Conservation (phyloP, 1,140 invertebrate species). For the Cylas formicarius region DNA sequence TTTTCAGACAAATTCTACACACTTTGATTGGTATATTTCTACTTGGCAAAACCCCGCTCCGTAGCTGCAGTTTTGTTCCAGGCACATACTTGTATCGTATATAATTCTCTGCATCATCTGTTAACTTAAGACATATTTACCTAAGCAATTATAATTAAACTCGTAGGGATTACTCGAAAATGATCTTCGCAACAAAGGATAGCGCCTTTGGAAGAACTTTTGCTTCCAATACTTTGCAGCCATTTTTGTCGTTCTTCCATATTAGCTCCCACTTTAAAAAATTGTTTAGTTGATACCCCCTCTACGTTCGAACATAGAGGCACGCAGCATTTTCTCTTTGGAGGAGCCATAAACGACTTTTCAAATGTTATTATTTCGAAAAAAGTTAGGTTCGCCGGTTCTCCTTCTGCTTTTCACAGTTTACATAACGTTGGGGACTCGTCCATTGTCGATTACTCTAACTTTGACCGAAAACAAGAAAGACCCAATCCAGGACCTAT, state of each 20-base stretch:
- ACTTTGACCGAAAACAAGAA: too few species aligned
- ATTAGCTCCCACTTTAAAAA: slow-evolving; percentile 11
- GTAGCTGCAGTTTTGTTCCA: slow-evolving; percentile 8
- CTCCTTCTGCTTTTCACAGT: too few species aligned
- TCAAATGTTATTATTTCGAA: too few species aligned
- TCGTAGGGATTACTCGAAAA: slow-evolving; percentile 6
- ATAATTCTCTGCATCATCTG: slow-evolving; percentile 10
- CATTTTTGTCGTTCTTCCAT: slow-evolving; percentile 8
- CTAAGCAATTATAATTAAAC: neutral
- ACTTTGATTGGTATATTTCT: slow-evolving; percentile 10
- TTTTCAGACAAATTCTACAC: slow-evolving; percentile 7
- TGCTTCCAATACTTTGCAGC: neutral
- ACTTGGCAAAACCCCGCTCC: slow-evolving; percentile 1
- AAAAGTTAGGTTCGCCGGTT: too few species aligned
- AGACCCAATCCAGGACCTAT: too few species aligned
- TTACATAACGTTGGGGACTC: too few species aligned
- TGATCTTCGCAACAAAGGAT: slow-evolving; percentile 11
- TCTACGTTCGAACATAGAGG: slow-evolving; percentile 5
- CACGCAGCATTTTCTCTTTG: slow-evolving; percentile 10
- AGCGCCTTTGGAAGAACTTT: slow-evolving; percentile 2
- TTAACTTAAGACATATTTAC: slow-evolving; percentile 6
- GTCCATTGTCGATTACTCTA: too few species aligned
- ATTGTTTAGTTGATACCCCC: slow-evolving; percentile 5
- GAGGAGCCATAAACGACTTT: slow-evolving; percentile 3
- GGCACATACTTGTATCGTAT: slow-evolving; percentile 10